Evolutionary conservation across 2,113 vertebrate species (phyloP), one percentile per base, ranked within the genome.

Genomic region (Myodes glareolus): DNA sequence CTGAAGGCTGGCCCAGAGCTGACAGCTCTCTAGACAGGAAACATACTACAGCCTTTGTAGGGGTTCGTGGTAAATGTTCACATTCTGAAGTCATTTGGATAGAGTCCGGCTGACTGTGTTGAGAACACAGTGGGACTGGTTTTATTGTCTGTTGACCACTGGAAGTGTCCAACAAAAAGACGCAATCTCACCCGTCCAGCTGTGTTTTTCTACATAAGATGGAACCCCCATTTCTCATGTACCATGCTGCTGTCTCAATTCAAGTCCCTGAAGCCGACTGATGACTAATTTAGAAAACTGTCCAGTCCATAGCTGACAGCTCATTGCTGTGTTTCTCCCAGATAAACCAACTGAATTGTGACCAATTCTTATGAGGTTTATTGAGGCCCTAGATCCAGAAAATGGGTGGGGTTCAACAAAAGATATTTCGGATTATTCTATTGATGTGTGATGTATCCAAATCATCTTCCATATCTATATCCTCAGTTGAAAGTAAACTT

Each of bases 21-120:
- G 82, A 90, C 73, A 92, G 94, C 92, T 96, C 82, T 96, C 91
- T 58, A 73, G 94, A 93, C 95, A 94, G 97, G 80, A 92, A 96
- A 85, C 82, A 31, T 27, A 73, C n/a, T 55, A 61, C 4, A 50
- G 92, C 47, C 42, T 90, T 92, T 42, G 0, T 8, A 42, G 82
- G 39, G 36, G 68, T 93, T 52, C 36, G 14, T 0, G 0, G 81
- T 72, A 36, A 95, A 77, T 31, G 65, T 88, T 87, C 87, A 96
- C 82, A 78, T 86, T 96, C 39, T 77, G 13, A 95, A 95, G 77
- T 72, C 92, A 93, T 82, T 80, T 42, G 39, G 89, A 76, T 72
- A 36, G 89, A 76, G 85, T 19, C 25, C n/a, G 68, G 82, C 61
- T 84, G 61, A 67, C 1, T 33, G 36, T n/a, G 68, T 39, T 94